A percentile compares a stretch with the other conserved stretches of the same genome.
These are phyloP conservation scores for Sylvilagus bachmani DNA, from an alignment of 2,113 vertebrate species.

Conservation along the genomic window DNA sequence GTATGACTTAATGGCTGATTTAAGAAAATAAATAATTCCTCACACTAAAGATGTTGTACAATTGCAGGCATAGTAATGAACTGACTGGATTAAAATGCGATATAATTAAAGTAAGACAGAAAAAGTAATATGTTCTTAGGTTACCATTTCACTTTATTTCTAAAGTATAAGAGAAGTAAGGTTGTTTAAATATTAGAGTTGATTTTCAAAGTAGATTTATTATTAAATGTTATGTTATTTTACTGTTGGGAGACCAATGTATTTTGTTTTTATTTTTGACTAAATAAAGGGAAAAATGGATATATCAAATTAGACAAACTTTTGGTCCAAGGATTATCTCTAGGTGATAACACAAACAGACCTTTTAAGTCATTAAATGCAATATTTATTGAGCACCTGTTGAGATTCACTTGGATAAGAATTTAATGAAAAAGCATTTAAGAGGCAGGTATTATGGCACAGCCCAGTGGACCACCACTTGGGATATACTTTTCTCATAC, in stretches of 20 bases:
- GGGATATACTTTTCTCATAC: too few relatives aligned
- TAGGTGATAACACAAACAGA: not conserved
- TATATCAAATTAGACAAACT: not conserved
- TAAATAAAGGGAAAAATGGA: not conserved
- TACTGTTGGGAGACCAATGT: not conserved
- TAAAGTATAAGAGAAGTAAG: not conserved
- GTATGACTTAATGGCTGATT: not conserved
- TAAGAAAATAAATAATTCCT: constrained; percentile 45
- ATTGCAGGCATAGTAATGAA: not conserved
- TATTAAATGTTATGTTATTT: not conserved
- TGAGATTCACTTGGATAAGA: not conserved
- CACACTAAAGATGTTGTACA: not conserved
- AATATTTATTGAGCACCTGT: not conserved
- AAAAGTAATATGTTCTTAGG: not conserved
- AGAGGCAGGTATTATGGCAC: too few relatives aligned
- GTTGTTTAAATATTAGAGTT: constrained; percentile 24
- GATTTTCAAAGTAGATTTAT: not conserved
- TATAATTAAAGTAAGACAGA: constrained; percentile 11
- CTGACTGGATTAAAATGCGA: constrained; percentile 36
- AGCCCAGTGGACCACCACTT: too few relatives aligned
- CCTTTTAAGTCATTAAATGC: not conserved
- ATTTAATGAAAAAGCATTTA: not conserved
- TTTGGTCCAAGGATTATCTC: not conserved
- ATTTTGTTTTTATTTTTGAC: constrained; percentile 27
- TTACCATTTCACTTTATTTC: constrained; percentile 38